phyloP scores from a whole-genome alignment of 2,888 invertebrate species.

The Yponomeuta sedellus region DNA sequence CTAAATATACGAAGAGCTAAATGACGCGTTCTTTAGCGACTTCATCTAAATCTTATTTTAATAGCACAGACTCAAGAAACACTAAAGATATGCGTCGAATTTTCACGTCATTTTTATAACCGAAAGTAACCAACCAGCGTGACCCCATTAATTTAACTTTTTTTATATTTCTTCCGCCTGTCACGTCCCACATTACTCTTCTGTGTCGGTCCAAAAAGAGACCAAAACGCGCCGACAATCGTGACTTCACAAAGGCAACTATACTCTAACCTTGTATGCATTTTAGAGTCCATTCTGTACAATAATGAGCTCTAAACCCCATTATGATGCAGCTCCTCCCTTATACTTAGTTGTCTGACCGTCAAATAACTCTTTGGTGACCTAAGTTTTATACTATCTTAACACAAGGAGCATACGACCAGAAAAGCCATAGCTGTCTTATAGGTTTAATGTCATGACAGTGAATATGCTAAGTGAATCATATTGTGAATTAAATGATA shows the following conservation, averaged over 20 bases:
- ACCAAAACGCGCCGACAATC: background rate
- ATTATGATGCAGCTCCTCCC: constrained; percentile 21
- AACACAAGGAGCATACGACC: background rate
- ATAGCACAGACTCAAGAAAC: too few relatives aligned
- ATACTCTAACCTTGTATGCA: constrained; percentile 3
- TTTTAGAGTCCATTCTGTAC: constrained; percentile 9
- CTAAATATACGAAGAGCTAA: too few relatives aligned
- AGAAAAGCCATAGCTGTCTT: background rate
- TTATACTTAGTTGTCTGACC: constrained; percentile 21
- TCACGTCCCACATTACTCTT: background rate
- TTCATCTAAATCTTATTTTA: too few relatives aligned
- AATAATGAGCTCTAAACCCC: constrained; percentile 6
- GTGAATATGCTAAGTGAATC: constrained; percentile 17
- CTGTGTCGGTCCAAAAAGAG: background rate
- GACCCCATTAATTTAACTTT: background rate
- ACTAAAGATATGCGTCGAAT: background rate
- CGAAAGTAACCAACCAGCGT: background rate
- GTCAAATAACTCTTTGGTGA: background rate
- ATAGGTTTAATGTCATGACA: constrained; percentile 31
- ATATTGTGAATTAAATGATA: constrained; percentile 5
- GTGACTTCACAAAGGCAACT: constrained; percentile 7
- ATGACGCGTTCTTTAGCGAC: too few relatives aligned
- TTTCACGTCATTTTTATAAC: background rate
- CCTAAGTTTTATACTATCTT: background rate
- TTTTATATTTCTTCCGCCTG: background rate